phyloP scores from a whole-genome alignment of 2,888 invertebrate species.

The Diarsia brunnea region DNA sequence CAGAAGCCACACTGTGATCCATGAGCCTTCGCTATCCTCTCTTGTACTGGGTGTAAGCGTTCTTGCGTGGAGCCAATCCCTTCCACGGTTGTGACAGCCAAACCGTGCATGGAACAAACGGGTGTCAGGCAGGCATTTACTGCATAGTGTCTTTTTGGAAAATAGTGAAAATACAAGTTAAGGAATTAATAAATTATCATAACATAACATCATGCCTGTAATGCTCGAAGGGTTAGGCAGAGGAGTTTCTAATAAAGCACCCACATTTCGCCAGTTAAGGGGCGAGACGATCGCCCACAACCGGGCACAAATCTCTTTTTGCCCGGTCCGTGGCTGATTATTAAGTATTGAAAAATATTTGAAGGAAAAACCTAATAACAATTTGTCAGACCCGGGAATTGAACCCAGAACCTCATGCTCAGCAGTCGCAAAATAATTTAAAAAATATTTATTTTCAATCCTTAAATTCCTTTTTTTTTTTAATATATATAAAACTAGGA shows the following conservation, averaged over 20 bases:
- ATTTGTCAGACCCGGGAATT: no score
- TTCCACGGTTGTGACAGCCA: constrained; percentile 97
- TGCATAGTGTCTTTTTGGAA: constrained; percentile 92
- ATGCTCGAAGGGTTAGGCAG: no score
- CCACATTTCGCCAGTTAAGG: no score
- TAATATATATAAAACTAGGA: background rate
- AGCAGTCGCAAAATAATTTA: no score
- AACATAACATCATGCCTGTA: no score
- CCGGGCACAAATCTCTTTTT: no score
- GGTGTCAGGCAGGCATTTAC: constrained; percentile 98
- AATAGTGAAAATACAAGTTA: constrained; percentile 7
- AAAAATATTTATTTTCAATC: no score
- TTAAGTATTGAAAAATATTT: no score
- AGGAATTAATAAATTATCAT: background rate
- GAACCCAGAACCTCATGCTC: no score
- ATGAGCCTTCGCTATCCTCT: constrained; percentile 96
- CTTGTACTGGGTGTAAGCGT: constrained; percentile 96
- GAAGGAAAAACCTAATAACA: no score
- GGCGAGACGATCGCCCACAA: background rate
- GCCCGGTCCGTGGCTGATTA: no score
- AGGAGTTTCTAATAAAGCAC: no score
- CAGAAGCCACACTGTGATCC: constrained; percentile 99
- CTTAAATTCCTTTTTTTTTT: background rate
- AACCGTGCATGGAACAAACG: constrained; percentile 96
- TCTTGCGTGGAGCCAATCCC: constrained; percentile 96